Base-by-base conservation (phyloP, 2,797 vertebrate species). In the Pogoniulus pusillus region DNA sequence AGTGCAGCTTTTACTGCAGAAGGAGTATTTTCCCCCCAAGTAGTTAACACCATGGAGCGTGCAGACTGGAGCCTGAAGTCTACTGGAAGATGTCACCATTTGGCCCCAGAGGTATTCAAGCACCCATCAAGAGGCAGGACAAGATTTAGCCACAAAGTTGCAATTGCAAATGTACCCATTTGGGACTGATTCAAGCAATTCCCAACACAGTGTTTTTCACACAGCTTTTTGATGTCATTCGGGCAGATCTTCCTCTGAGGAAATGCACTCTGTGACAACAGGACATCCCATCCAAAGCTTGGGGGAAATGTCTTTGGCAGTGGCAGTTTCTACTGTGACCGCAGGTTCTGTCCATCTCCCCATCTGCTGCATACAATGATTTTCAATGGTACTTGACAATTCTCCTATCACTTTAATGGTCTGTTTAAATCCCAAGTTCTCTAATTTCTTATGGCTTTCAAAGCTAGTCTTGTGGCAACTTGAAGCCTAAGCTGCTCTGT, bases 171-270 rank as follows among this genome's bases (percentile, higher is more conserved):
- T 8, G 10, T 35, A 16, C 16, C 12, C 53, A 23, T 16, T 12
- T 15, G 34, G 57, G 19, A 30, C 27, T 10, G 54, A 10, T 13
- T 41, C 20, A 29, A 1, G 2, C 24, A 27, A 1, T 65, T 78
- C n/a, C n/a, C 41, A 12, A 2, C 1, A 0, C 3, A 1, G 10
- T 12, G 7, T 13, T 26, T 69, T 49, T 34, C 14, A 15, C 30
- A 20, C 39, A 26, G 12, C 1, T 0, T 35, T 49, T 68, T 29
- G 3, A 0, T 9, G 30, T 24, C 1, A 0, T 34, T 37, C 1
- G 1, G 14, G 62, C 12, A 18, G 13, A 16, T 20, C 35, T 45
- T 30, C 10, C 30, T 59, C 18, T 12, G 2, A 10, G 12, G 47
- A 45, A 80, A 19, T 2, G 8, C 1, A 2, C 1, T 0, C 51